These are phyloP conservation scores for Octodon degus DNA, from an alignment of 2,113 vertebrate species.

Conservation along the genomic window DNA sequence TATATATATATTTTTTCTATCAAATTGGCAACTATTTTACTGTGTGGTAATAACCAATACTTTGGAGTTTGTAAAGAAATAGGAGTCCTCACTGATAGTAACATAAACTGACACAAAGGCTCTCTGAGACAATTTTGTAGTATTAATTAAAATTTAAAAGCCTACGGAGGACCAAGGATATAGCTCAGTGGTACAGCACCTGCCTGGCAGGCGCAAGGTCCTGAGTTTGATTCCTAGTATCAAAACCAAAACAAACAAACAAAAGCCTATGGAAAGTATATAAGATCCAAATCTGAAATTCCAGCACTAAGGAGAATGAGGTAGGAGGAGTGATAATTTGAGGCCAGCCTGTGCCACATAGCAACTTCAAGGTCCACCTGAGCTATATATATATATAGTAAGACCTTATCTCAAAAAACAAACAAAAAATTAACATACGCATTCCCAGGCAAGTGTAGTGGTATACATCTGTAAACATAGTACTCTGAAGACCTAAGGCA, in stretches of 20 bases:
- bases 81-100: background rate
- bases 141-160: conserved; percentile 24
- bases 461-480: background rate
- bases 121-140: background rate
- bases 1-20: background rate
- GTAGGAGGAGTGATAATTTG: background rate
- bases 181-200: too few relatives aligned
- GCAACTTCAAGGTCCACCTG: background rate
- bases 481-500: background rate
- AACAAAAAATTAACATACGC: background rate
- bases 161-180: too few relatives aligned
- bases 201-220: too few relatives aligned
- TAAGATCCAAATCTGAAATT: background rate
- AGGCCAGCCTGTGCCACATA: background rate
- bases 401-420: background rate
- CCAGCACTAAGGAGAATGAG: background rate
- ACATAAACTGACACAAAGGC: background rate
- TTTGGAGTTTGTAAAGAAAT: background rate
- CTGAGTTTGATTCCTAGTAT: too few relatives aligned
- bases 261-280: background rate
- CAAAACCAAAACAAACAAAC: too few relatives aligned
- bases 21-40: conserved; percentile 5
- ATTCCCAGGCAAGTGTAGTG: background rate
- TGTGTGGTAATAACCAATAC: background rate
- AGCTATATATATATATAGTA: background rate